Percentiles rank a stretch among this genome's conserved stretches.
Evolutionary conservation across 2,888 invertebrate species (phyloP).

Genomic region (Dryococelus australis): DNA sequence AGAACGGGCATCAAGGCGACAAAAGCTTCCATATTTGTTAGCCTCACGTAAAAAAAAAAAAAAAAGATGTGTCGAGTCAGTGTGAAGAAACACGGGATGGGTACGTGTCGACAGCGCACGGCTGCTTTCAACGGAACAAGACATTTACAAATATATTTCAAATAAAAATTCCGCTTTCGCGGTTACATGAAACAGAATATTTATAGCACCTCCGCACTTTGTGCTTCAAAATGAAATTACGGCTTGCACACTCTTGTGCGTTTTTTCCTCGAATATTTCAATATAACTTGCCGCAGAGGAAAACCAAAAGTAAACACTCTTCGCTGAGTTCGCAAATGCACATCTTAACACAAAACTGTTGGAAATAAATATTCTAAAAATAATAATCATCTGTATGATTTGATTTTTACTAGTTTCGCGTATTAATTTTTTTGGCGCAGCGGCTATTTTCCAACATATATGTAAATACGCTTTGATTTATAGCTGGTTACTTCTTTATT

Average conservation of each 20-base stretch:
- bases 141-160: background rate
- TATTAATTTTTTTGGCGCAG: too few relatives aligned
- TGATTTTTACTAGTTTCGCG: too few relatives aligned
- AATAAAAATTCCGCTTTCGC: background rate
- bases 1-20: constrained; percentile 26
- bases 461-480: too few relatives aligned
- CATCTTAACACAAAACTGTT: too few relatives aligned
- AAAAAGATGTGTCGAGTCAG: too few relatives aligned
- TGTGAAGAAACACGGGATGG: background rate
- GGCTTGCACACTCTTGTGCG: background rate
- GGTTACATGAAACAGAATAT: background rate
- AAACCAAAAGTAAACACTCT: background rate
- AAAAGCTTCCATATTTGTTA: constrained; percentile 28
- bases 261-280: background rate
- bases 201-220: background rate
- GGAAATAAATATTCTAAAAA: too few relatives aligned
- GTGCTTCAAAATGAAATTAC: background rate
- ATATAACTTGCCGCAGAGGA: background rate
- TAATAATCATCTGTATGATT: too few relatives aligned
- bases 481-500: too few relatives aligned
- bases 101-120: background rate
- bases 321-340: background rate
- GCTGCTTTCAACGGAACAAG: background rate
- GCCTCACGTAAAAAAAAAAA: background rate
- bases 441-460: too few relatives aligned